A percentile compares a stretch with the other conserved stretches of the same genome.
These are phyloP conservation scores for Penaeus chinensis DNA, from an alignment of 1,140 invertebrate genomes.

Conservation along the genomic window DNA sequence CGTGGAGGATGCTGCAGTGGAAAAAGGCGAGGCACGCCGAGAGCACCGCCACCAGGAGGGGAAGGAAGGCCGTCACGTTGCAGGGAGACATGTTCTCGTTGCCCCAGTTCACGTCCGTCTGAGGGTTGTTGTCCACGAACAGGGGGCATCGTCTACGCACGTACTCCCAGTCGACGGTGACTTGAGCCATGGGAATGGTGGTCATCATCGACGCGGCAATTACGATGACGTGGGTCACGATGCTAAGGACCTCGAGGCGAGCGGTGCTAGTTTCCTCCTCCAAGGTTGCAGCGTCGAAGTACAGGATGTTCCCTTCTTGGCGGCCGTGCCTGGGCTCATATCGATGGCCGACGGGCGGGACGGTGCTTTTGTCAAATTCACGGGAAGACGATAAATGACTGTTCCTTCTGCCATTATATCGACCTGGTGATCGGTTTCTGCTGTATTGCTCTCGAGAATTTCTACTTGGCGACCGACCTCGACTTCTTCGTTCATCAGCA, in stretches of 20 bases:
- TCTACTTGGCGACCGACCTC: no score
- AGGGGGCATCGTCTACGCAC: slow-evolving; percentile 1
- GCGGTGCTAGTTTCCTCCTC: neutral
- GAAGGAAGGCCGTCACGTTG: slow-evolving; percentile 28
- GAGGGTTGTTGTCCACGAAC: slow-evolving; percentile 22
- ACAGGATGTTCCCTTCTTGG: no score
- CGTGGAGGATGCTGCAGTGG: slow-evolving; percentile 25
- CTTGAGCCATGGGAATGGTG: neutral
- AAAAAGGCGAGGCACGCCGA: neutral
- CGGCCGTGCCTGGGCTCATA: no score
- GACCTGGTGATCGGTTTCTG: no score
- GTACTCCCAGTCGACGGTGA: slow-evolving; percentile 1
- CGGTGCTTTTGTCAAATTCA: no score
- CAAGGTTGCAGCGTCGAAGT: neutral
- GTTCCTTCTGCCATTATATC: no score
- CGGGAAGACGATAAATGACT: no score
- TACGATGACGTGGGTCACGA: neutral
- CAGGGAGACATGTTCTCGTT: slow-evolving; percentile 24
- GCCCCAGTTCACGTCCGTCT: slow-evolving; percentile 14
- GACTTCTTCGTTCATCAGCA: no score
- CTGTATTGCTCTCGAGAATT: no score
- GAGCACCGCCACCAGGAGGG: slow-evolving; percentile 18
- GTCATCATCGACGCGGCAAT: neutral
- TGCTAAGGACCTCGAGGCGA: slow-evolving; percentile 11
- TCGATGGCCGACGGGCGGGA: no score